Evolutionary conservation across 2,113 vertebrate species (phyloP).

Genomic region (Corydoras sp.): DNA sequence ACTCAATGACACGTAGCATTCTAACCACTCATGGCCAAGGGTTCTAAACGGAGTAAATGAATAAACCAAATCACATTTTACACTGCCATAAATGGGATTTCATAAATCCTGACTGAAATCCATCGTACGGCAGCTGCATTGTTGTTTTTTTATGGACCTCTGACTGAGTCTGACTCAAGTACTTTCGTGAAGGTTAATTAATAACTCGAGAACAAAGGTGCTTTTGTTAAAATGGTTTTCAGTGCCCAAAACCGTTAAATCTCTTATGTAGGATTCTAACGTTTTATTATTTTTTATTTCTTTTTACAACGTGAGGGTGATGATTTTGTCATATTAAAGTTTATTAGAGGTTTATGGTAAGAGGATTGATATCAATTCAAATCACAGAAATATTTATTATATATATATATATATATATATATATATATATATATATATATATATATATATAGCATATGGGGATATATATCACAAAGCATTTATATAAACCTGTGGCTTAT

Average conservation of each 20-base stretch:
- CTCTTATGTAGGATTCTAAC: neutral
- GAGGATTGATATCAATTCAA: too few relatives aligned
- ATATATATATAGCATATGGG: too few relatives aligned
- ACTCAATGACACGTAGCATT: neutral
- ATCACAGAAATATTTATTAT: too few relatives aligned
- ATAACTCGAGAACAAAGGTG: constrained; percentile 19
- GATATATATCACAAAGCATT: too few relatives aligned
- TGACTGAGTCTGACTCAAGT: constrained; percentile 11
- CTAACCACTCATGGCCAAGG: constrained; percentile 35
- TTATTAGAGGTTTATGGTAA: too few relatives aligned
- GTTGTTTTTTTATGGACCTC: constrained; percentile 43
- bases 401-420: too few relatives aligned
- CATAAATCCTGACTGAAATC: constrained; percentile 59
- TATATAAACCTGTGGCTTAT: too few relatives aligned
- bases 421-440: too few relatives aligned
- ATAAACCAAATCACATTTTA: constrained; percentile 47
- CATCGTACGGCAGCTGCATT: constrained; percentile 26
- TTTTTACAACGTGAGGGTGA: too few relatives aligned
- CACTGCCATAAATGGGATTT: constrained; percentile 51
- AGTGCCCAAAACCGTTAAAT: neutral
- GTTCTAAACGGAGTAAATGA: constrained; percentile 63
- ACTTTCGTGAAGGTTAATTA: constrained; percentile 39
- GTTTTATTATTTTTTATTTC: too few relatives aligned
- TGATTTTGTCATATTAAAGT: too few relatives aligned
- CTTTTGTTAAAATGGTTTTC: neutral